Evolutionary conservation across 2,113 vertebrate species (phyloP).

Genomic region (Emydura subglobosa): DNA sequence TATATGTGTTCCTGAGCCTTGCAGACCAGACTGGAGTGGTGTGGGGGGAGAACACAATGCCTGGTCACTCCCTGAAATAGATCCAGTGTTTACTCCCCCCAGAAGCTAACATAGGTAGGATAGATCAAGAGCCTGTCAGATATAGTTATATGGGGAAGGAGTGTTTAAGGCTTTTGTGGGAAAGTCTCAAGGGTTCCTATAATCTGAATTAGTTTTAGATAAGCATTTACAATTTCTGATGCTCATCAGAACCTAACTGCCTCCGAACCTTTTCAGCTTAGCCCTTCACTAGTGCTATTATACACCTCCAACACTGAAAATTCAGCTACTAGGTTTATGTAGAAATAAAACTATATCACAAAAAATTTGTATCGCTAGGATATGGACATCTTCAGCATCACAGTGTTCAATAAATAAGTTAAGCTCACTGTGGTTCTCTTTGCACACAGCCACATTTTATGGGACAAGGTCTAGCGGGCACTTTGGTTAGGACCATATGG

Average conservation of each 20-base stretch:
- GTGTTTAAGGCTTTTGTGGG: accelerated
- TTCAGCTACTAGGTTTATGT: neutral
- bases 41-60: neutral
- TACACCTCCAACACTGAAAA: neutral
- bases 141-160: neutral
- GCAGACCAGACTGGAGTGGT: accelerated
- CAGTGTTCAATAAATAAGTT: neutral
- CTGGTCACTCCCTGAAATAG: accelerated
- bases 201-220: accelerated
- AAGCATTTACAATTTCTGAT: neutral
- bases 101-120: accelerated
- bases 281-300: neutral
- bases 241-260: neutral
- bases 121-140: neutral
- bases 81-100: neutral
- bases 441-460: neutral
- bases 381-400: neutral
- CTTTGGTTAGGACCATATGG: neutral
- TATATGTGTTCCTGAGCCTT: neutral
- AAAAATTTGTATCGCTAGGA: neutral
- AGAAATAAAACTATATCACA: accelerated
- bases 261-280: neutral
- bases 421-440: neutral
- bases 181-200: neutral
- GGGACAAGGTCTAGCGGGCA: neutral